Percentiles rank a stretch among this genome's conserved stretches.
Conservation (phyloP, 2,113 vertebrate genomes). For the Anhinga anhinga region DNA sequence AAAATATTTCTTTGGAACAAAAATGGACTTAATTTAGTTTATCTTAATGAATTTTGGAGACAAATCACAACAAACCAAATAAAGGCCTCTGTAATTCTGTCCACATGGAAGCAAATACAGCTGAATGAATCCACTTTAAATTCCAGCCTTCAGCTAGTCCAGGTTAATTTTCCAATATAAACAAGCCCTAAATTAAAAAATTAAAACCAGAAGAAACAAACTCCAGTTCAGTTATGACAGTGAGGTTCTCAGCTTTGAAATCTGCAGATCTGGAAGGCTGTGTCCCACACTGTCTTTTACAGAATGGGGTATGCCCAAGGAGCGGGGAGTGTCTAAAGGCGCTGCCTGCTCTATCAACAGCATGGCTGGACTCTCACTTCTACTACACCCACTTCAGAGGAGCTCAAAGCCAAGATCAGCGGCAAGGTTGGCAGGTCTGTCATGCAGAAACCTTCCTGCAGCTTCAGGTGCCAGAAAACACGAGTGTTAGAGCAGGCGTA, state of each 20-base stretch:
- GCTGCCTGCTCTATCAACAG: accelerated
- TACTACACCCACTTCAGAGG: background rate
- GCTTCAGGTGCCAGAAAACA: background rate
- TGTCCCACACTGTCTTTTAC: background rate
- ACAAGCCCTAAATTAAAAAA: background rate
- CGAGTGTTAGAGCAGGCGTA: background rate
- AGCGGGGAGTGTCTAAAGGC: accelerated
- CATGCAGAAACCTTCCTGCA: background rate
- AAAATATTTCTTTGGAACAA: background rate
- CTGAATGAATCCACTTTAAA: background rate
- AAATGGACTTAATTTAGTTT: background rate
- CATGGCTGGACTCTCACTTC: background rate
- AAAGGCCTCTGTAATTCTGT: background rate
- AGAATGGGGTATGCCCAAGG: too few species aligned
- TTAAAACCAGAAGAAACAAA: background rate
- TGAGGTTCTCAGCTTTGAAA: background rate
- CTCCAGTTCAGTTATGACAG: background rate
- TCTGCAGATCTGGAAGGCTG: background rate
- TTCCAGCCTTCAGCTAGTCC: background rate
- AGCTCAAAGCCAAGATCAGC: background rate
- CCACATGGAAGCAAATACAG: background rate
- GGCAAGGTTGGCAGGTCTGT: background rate
- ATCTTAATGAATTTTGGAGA: background rate
- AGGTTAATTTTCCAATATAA: background rate
- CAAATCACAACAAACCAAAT: background rate